Evolutionary conservation across 2,113 vertebrate species (phyloP), one percentile per base, ranked within the genome.

Genomic region (Cyprinodon tularosa): DNA sequence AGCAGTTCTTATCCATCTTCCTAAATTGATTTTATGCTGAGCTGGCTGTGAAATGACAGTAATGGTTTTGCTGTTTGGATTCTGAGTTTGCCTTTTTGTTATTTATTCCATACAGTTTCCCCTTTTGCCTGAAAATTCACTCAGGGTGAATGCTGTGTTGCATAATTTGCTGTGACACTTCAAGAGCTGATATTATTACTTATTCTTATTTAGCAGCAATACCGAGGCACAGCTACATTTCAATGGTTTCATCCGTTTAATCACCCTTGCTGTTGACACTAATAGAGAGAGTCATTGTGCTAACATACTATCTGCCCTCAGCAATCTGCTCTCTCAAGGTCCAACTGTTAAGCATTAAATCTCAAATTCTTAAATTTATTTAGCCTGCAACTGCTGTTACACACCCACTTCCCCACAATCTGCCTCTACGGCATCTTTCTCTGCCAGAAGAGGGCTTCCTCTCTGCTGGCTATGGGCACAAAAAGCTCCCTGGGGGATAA

Each of bases 361-460:
- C 68, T 75, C 47, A 71, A 72, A 65, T 81, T 86, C 77, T 69
- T 40, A 78, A 77, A 89, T 86, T 88, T 87, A 80, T 76, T 57
- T 57, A 57, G n/a, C 74, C 81, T 87, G 65, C 85, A 90, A 86
- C 86, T 91, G 83, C 81, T 89, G 84, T 85, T 89, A 82, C 71
- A 74, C 89, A 83, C 77, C 83, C 80, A 72, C 81, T 79, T 78
- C 79, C 73, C 68, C 74, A 76, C 88, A 91, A 86, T 86, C 82
- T 87, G 89, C 67, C 84, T 71, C 20, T 20, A 2, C 42, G 65
- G 38, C 72, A 68, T 74, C 72, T 80, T 75, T 72, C 37, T 73
- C 72, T 80, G 88, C 48, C 70, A 15, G 63, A 4, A 63, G 14
- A 11, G 62, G 48, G 81, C 73, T 71, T 68, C 44, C 70, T 71